Evolutionary conservation across 1,140 invertebrate genomes (phyloP), one percentile per base, ranked within the genome.

Genomic region (Penaeus chinensis): DNA sequence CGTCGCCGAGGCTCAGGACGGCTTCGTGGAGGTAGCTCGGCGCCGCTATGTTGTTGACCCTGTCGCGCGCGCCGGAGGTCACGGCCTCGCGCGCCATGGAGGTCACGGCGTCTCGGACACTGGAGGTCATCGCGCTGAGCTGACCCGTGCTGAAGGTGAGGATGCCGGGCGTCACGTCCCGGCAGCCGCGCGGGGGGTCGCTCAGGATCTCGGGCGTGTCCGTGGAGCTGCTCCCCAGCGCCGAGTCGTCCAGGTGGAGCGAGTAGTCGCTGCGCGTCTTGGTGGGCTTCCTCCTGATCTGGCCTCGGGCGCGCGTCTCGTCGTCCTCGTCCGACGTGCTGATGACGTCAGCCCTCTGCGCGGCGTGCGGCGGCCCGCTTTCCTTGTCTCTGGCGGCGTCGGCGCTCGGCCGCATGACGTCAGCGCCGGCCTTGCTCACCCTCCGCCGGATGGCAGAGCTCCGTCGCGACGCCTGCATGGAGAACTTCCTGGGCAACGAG

Each of bases 401-500:
- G 27, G 11, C 61, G n/a, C 37, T 37, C 54, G 60, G 20, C 11
- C n/a, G 60, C 22, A 63, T 63, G 80, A 82, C 42, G n/a, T 74
- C 71, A 37, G 20, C n/a, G 20, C 42, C 18, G n/a, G 71, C 27
- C 71, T 32, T 18, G 20, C 22, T 47, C 19, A n/a, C 74, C 66
- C 83, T 74, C 63, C 69, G 65, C 0, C 27, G 27, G 60, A 27
- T 47, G 69, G 54, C 47, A 27, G 47, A 47, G 16, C 27, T 63
- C 8, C 85, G 54, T 19, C 85, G 79, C 20, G 66, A 54, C 5
- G 79, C 24, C 69, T 87, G 85, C 63, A 87, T 74, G 24, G 85
- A 87, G 19, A 87, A 37, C 66, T 80, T 81, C 85, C 85, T 87
- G 16, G 69, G 80, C 54, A 87, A 63, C 16, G 85, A 82, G 54